Evolutionary conservation across 2,888 invertebrate genomes (phyloP).

Genomic region (Nephrotoma guestfalica): DNA sequence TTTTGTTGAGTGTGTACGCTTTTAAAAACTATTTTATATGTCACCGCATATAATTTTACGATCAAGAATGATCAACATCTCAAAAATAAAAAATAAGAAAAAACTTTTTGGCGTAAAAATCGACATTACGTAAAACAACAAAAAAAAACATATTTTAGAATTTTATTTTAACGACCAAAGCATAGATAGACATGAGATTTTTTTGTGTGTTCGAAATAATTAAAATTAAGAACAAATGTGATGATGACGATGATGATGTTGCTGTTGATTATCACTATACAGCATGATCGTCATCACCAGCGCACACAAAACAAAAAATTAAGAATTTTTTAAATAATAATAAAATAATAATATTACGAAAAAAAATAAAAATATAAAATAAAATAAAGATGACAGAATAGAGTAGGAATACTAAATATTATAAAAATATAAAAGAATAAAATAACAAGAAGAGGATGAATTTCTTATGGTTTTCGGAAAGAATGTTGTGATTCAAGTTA

Average conservation of each 20-base stretch:
- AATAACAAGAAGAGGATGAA: background rate
- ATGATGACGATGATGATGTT: background rate
- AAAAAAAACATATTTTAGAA: background rate
- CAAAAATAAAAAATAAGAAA: background rate
- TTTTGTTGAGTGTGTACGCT: background rate
- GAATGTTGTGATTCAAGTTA: slow-evolving; percentile 4
- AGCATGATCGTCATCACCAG: background rate
- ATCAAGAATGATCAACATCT: slow-evolving; percentile 1
- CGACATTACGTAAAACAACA: background rate
- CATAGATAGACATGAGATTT: background rate
- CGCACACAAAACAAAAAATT: background rate
- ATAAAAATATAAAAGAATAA: background rate
- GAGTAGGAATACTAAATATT: background rate
- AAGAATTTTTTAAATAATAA: background rate
- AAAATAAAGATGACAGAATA: slow-evolving; percentile 1
- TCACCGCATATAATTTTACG: background rate
- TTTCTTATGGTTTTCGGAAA: background rate
- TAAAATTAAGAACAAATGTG: slow-evolving; percentile 4
- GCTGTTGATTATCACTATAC: background rate
- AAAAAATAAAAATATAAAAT: background rate
- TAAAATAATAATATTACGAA: background rate
- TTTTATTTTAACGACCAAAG: background rate
- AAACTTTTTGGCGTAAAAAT: background rate
- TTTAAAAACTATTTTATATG: slow-evolving; percentile 2
- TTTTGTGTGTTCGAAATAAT: background rate